Percentiles rank a stretch among this genome's conserved stretches.
These are phyloP conservation scores for Ginglymostoma cirratum DNA, from an alignment of 2,113 vertebrate species.

Conservation along the genomic window DNA sequence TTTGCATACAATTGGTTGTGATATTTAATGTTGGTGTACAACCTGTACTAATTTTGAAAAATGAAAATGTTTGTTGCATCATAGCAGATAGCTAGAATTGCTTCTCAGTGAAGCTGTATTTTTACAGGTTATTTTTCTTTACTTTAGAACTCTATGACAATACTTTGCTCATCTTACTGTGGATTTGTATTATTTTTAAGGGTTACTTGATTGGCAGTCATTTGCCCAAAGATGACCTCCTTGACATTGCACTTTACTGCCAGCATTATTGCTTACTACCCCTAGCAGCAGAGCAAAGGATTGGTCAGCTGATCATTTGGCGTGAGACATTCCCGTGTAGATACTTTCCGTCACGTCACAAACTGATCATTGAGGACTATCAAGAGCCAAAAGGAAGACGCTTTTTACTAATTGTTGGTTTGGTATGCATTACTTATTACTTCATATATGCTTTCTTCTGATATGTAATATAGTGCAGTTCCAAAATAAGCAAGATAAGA, in stretches of 20 bases:
- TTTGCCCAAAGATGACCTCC: slow-evolving; percentile 80
- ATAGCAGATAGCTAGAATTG: background rate
- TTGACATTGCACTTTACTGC: slow-evolving; percentile 77
- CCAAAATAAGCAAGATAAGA: background rate
- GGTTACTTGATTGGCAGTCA: slow-evolving; percentile 86
- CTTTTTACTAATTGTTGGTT: slow-evolving; percentile 86
- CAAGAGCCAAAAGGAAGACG: slow-evolving; percentile 66
- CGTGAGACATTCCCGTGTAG: slow-evolving; percentile 78
- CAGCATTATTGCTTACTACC: slow-evolving; percentile 80
- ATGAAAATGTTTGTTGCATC: background rate
- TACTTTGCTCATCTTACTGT: background rate
- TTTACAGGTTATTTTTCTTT: background rate
- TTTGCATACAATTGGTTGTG: background rate
- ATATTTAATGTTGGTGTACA: background rate
- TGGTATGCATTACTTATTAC: slow-evolving; percentile 61
- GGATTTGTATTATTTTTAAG: slow-evolving; percentile 49
- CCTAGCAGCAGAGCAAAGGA: slow-evolving; percentile 69
- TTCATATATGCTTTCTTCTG: background rate
- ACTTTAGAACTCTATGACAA: background rate
- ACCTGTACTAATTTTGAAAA: background rate
- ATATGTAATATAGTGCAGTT: background rate
- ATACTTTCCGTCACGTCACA: slow-evolving; percentile 47
- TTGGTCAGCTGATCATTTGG: slow-evolving; percentile 88
- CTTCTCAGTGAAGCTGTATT: background rate
- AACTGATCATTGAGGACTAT: slow-evolving; percentile 52